Evolutionary conservation across 2,113 vertebrate genomes (phyloP), one percentile per base, ranked within the genome.

Genomic region (Cygnus buccinator): DNA sequence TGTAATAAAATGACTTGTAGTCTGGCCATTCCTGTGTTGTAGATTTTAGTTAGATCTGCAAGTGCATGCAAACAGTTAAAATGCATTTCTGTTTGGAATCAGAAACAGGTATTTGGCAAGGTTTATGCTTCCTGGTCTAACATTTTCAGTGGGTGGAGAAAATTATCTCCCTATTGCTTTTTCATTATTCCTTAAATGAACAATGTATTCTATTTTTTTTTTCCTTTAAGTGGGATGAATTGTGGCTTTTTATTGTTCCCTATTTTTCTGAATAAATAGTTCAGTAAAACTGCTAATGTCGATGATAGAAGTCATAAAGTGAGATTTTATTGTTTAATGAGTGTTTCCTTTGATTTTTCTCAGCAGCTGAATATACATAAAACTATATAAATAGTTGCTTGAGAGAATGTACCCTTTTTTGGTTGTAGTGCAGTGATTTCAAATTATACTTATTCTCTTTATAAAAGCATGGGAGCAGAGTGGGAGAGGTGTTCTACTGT

Each of bases 141-240:
- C 73, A 13, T 81, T 96, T 96, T 87, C 88, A 90, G 95, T 90
- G 72, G 92, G 93, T 83, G 89, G 81, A 91, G 87, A 95, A 96
- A 97, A 97, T 96, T 93, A 94, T 91, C 94, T 92, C 84, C 84
- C 81, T 93, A 91, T 90, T 94, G 93, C 92, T 96, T 96, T 97
- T 89, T 94, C 96, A 94, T 95, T 95, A 93, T 90, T 93, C 85
- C 88, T 95, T 95, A 96, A 97, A 90, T 82, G 92, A 97, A 94
- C 90, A 94, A 93, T 95, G 74, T 73, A 89, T 84, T 93, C 66
- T 75, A 7, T 76, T 93, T 92, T 80, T 92, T 92, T 80, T 94
- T 84, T 11, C 41, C 39, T 78, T 84, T 92, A 96, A 96, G 86
- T 96, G 83, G 86, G 82, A 92, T 96, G 88, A 97, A 93, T 94